phyloP scores from a whole-genome alignment of 2,888 invertebrate species.

The Amblyjoppa proteus region DNA sequence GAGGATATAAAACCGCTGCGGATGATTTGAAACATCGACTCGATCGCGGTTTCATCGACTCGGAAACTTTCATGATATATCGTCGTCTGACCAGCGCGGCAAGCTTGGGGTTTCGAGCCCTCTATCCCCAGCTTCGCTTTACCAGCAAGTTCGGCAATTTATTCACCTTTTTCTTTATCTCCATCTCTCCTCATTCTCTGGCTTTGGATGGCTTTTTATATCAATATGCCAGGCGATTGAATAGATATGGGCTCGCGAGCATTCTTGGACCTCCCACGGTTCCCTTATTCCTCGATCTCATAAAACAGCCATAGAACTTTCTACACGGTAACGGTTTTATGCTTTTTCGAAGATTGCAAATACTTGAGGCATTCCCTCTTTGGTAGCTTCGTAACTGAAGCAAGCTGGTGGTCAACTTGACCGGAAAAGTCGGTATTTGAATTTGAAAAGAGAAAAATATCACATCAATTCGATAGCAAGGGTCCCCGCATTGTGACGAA shows the following conservation, averaged over 20 bases:
- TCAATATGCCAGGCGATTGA: constrained; percentile 76
- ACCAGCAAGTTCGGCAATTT: constrained; percentile 79
- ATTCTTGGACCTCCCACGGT: constrained; percentile 73
- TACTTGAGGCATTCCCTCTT: constrained; percentile 7
- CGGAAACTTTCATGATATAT: constrained; percentile 77
- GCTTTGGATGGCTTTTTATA: constrained; percentile 76
- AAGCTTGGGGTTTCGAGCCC: constrained; percentile 58
- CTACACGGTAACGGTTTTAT: constrained; percentile 62
- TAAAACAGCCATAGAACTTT: constrained; percentile 74
- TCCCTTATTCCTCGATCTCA: constrained; percentile 70
- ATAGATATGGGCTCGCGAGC: constrained; percentile 72
- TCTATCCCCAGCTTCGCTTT: constrained; percentile 52
- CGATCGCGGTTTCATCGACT: constrained; percentile 69
- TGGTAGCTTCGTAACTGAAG: background rate
- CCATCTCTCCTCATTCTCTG: constrained; percentile 65
- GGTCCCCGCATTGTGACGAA: constrained; percentile 22
- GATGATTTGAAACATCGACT: constrained; percentile 61
- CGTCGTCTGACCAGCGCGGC: constrained; percentile 57
- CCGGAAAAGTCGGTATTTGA: background rate
- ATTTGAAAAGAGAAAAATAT: constrained; percentile 6
- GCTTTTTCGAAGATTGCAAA: constrained; percentile 56
- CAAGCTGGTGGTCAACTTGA: background rate
- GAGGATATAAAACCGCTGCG: constrained; percentile 10
- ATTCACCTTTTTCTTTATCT: constrained; percentile 76
- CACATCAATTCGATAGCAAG: background rate